A percentile compares a stretch with the other conserved stretches of the same genome.
Evolutionary conservation across 2,797 vertebrate genomes (phyloP).

Genomic region (Pseudochromis fuscus): DNA sequence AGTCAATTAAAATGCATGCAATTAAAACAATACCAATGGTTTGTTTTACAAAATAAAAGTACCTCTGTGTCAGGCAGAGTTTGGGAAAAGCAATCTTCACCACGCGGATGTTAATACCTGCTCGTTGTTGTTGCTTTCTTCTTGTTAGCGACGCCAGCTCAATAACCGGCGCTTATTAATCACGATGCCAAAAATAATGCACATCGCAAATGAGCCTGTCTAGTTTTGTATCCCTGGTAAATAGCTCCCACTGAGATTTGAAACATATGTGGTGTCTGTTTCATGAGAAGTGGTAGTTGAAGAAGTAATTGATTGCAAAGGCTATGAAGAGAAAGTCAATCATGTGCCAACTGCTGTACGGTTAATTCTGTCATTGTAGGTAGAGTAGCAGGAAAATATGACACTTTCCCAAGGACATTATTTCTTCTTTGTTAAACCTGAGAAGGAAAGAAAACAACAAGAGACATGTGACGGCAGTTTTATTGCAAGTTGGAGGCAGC

Average conservation of each 20-base stretch:
- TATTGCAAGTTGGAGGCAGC: neutral
- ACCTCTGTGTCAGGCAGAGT: slow-evolving; percentile 3
- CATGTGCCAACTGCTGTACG: slow-evolving; percentile 17
- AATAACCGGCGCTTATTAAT: slow-evolving; percentile 49
- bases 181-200: slow-evolving; percentile 45
- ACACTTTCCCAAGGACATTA: neutral
- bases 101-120: slow-evolving; percentile 32
- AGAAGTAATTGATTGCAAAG: slow-evolving; percentile 33
- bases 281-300: slow-evolving; percentile 33
- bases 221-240: slow-evolving; percentile 39
- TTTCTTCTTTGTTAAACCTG: slow-evolving; percentile 16
- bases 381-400: slow-evolving; percentile 3
- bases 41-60: slow-evolving; percentile 19
- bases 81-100: slow-evolving; percentile 13
- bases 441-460: slow-evolving; percentile 14
- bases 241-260: slow-evolving; percentile 51
- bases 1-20: neutral
- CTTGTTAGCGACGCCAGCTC: slow-evolving; percentile 50
- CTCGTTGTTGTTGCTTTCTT: neutral
- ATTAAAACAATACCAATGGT: neutral
- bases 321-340: slow-evolving; percentile 15
- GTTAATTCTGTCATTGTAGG: slow-evolving; percentile 23
- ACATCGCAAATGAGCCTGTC: slow-evolving; percentile 50
- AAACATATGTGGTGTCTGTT: slow-evolving; percentile 47
- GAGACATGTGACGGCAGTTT: neutral